phyloP scores from a whole-genome alignment of 2,797 vertebrate species.

The Lepus oiostolus region DNA sequence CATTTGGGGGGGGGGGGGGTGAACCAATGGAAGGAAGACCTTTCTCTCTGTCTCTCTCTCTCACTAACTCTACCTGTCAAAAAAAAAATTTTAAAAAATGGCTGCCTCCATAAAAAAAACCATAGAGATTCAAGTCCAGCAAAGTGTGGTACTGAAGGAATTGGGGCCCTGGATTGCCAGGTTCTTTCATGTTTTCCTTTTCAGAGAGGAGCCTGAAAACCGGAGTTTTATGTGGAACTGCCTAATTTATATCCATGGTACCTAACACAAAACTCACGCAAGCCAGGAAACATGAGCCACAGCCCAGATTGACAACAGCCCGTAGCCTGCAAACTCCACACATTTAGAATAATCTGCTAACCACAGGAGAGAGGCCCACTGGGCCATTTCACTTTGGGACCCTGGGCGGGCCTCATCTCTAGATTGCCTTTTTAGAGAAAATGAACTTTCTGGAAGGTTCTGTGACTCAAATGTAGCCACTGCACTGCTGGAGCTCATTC shows the following conservation, averaged over 20 bases:
- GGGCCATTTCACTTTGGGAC: not conserved
- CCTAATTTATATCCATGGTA: not conserved
- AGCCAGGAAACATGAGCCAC: not conserved
- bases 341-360: not conserved
- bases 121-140: not conserved
- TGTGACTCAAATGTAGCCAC: not conserved
- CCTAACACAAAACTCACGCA: not conserved
- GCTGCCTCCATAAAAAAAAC: not conserved
- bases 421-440: slow-evolving; percentile 30
- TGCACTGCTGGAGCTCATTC: not conserved
- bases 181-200: not conserved
- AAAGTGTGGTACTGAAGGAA: not conserved
- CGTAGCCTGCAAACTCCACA: not conserved
- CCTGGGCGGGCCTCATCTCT: not conserved
- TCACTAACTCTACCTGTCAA: too few species aligned
- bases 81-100: too few species aligned
- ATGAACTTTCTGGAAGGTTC: slow-evolving; percentile 8
- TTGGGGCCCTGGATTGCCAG: not conserved
- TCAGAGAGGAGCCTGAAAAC: slow-evolving; percentile 16
- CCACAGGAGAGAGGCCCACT: not conserved
- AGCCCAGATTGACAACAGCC: not conserved
- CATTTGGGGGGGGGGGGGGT: too few species aligned
- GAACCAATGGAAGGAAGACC: too few species aligned
- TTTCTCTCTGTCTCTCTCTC: too few species aligned
- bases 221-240: slow-evolving; percentile 10